These are phyloP conservation scores for Troides oblongomaculatus DNA, from an alignment of 2,888 invertebrate species.

Conservation along the genomic window DNA sequence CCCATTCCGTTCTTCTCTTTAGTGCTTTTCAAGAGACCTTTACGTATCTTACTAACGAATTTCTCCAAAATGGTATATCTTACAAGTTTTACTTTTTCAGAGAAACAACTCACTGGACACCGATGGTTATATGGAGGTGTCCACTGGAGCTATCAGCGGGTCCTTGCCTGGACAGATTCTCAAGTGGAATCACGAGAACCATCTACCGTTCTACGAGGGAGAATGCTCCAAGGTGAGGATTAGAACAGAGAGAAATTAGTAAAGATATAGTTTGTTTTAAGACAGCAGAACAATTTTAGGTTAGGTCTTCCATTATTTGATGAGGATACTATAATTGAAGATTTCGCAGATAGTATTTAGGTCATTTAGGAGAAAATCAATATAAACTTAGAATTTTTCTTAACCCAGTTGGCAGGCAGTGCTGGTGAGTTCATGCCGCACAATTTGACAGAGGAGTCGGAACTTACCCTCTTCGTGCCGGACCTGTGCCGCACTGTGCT, in stretches of 20 bases:
- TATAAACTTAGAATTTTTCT: background rate
- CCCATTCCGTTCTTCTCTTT: too few species aligned
- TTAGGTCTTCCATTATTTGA: too few species aligned
- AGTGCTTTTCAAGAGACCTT: too few species aligned
- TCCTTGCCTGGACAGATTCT: constrained; percentile 83
- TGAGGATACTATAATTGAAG: too few species aligned
- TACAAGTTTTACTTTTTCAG: constrained; percentile 63
- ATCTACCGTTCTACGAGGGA: constrained; percentile 73
- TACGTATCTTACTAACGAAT: too few species aligned
- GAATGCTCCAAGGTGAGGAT: constrained; percentile 57
- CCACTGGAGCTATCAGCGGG: constrained; percentile 83
- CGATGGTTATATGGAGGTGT: constrained; percentile 89
- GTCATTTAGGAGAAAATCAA: background rate
- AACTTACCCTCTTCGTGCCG: constrained; percentile 81
- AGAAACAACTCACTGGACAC: constrained; percentile 87
- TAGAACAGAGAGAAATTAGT: too few species aligned
- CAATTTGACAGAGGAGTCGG: constrained; percentile 75
- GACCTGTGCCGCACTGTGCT: constrained; percentile 87
- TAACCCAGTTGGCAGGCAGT: constrained; percentile 81
- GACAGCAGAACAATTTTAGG: too few species aligned
- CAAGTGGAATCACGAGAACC: constrained; percentile 85
- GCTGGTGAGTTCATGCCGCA: constrained; percentile 90
- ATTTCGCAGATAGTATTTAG: too few species aligned
- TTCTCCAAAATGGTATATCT: background rate
- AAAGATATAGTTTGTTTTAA: too few species aligned